These are phyloP conservation scores for Habrosyne pyritoides DNA, from an alignment of 2,888 invertebrate species.

Conservation along the genomic window DNA sequence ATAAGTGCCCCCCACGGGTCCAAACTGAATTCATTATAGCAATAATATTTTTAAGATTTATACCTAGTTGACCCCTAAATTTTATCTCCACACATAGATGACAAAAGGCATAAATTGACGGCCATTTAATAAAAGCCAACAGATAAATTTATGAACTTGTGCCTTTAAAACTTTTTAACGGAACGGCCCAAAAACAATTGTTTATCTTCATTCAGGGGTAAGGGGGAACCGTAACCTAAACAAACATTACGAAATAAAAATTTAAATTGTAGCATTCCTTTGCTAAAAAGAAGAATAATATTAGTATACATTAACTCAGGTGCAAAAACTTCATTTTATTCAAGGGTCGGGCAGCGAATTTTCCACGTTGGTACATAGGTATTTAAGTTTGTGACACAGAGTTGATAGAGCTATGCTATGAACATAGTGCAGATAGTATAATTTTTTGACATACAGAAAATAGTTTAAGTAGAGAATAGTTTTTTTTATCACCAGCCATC, in stretches of 20 bases:
- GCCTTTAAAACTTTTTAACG: not conserved
- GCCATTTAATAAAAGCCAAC: not conserved
- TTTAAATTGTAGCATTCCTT: constrained; percentile 29
- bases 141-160: not conserved
- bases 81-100: too few relatives aligned
- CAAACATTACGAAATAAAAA: constrained; percentile 23
- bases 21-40: too few relatives aligned
- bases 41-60: too few relatives aligned
- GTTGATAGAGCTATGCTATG: not conserved
- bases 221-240: not conserved
- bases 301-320: constrained; percentile 39
- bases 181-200: not conserved
- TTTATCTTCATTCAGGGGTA: not conserved
- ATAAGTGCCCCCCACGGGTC: too few relatives aligned
- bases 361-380: constrained; percentile 36
- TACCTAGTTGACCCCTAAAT: too few relatives aligned
- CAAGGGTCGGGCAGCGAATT: constrained; percentile 54
- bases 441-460: too few relatives aligned
- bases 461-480: too few relatives aligned
- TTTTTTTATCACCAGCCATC: too few relatives aligned
- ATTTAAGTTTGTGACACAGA: not conserved
- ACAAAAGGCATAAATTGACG: too few relatives aligned
- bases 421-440: too few relatives aligned
- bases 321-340: constrained; percentile 70
- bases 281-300: constrained; percentile 48